Base-by-base conservation (phyloP, 2,113 vertebrate species). In the Cephalopterus ornatus region DNA sequence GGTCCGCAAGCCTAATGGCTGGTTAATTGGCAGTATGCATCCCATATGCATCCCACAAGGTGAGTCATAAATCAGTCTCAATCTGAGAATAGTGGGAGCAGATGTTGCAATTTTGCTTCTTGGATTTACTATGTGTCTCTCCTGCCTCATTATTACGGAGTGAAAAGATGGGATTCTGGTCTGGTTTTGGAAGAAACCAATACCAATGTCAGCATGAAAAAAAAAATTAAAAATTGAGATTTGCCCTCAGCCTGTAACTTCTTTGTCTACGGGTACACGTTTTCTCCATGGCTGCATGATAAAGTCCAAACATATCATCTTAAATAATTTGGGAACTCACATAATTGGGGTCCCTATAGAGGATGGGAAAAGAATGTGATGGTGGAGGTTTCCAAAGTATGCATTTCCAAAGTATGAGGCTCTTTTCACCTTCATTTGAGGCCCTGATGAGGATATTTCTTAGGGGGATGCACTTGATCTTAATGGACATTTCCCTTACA, bases 21-120 rank as follows among this genome's bases (percentile, higher is more conserved):
- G 67, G 62, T 83, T 92, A 86, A 95, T 50, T 91, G 95, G 79
- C 91, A 92, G 39, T 33, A 88, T 58, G 59, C 37, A 80, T 85
- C 77, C 70, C 56, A 74, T 46, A 52, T 37, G 50, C 72, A 81
- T 72, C 78, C 74, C 88, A 73, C 9, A 71, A 85, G 63, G 35
- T 66, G 59, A 42, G 75, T 91, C 85, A 93, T 91, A 88, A 97
- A 96, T 82, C 87, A 89, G 53, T n/a, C 88, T 82, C 44, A 59
- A 8, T 19, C 67, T 79, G 55, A 53, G 71, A 88, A 73, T 8
- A 76, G 46, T 49, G 71, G 37, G 55, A 79, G 58, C 74, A 94
- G 85, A 59, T 90, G 67, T 83, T 92, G 85, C 67, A 53, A 44
- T 91, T 88, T 65, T 79, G 58, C 41, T 49, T 73, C 85, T 90